Base-by-base conservation (phyloP, 2,113 vertebrate species). In the Motacilla alba region DNA sequence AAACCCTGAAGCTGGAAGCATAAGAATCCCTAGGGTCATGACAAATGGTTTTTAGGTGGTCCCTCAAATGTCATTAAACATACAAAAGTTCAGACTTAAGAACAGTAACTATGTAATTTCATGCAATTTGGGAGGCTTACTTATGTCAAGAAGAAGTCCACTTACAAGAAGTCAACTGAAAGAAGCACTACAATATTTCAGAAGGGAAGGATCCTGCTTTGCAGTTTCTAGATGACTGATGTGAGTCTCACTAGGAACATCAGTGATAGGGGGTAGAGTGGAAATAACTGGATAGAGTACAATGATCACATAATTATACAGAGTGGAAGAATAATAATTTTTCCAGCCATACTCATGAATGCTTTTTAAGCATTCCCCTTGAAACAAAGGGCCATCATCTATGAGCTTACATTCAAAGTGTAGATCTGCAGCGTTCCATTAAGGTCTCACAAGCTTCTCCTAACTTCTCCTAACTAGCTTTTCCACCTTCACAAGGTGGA, bases 311-410 rank as follows among this genome's bases (percentile, higher is more conserved):
- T 20, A 69, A 27, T 35, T 66, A 44, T 11, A 81, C 13, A 56
- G 24, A 21, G 12, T 27, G 13, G 15, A 89, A 68, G 15, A 89
- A 72, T 30, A 76, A 43, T 23, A 28, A 9, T 44, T 82, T 80
- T 62, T 49, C 26, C 31, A 68, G 26, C 8, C 11, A 28, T 33
- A 27, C 15, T 66, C 41, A 28, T 7, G 6, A 70, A 37, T 3
- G 23, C 7, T 50, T 88, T 81, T 60, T 74, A 74, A 67, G 28
- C 6, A 41, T 47, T 89, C 15, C 18, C 20, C n/a, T 74, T 53
- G n/a, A 83, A 84, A 58, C 6, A 44, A 81, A 77, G 27, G 4
- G 13, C 33, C 16, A 20, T 26, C 0, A 0, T 62, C 75, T 37
- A 13, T 26, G 41, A 89, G 7, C 13, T 41, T 31, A 50, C 6